phyloP scores from a whole-genome alignment of 37 sponge, comb jelly and placozoan genomes.

The Agelas oroides region DNA sequence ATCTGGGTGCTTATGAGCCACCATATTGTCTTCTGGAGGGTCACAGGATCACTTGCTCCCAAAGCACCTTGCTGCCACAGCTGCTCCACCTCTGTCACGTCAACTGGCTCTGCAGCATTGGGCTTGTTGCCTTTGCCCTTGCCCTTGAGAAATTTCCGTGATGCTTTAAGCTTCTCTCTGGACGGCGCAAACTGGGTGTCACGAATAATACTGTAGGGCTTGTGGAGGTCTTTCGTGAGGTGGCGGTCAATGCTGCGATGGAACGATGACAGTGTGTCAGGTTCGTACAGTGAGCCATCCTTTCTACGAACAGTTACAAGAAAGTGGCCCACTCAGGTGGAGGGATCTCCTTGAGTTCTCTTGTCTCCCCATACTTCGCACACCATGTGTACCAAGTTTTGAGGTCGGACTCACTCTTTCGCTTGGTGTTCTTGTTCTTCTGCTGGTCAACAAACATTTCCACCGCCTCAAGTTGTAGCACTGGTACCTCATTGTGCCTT shows the following conservation, averaged over 20 bases:
- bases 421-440: not conserved
- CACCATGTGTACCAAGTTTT: constrained; percentile 23
- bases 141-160: constrained; percentile 1
- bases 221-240: not conserved
- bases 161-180: constrained; percentile 2
- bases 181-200: constrained; percentile 7
- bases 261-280: not conserved
- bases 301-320: not conserved
- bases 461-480: not conserved
- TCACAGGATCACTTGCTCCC: not conserved
- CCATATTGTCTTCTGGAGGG: constrained; percentile 6
- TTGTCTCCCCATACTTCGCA: not conserved
- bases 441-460: constrained; percentile 3
- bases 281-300: constrained; percentile 10
- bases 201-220: not conserved
- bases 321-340: constrained; percentile 10
- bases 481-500: not conserved
- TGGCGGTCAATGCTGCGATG: constrained; percentile 18
- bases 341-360: not conserved
- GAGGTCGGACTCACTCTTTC: constrained; percentile 6
- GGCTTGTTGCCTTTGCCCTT: constrained; percentile 23
- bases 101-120: constrained; percentile 13
- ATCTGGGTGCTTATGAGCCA: constrained; percentile 13
- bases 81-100: not conserved
- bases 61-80: not conserved